Conservation (phyloP, 1,140 invertebrate genomes). For the Eciton burchellii region DNA sequence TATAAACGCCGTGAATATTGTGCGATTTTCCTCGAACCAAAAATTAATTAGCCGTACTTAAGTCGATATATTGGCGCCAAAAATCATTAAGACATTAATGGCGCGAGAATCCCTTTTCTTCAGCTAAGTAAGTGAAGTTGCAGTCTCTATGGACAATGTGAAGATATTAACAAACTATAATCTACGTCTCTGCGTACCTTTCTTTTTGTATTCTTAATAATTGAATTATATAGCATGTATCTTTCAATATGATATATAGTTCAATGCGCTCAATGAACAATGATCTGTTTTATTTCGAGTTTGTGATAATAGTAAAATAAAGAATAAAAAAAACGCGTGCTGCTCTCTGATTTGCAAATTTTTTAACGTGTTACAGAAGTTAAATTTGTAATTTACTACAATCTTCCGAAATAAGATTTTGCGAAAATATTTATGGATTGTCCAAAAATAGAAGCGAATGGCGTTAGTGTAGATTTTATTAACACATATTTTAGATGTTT, state of each 20-base stretch:
- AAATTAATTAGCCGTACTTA: slow-evolving; percentile 26
- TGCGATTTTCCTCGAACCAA: slow-evolving; percentile 38
- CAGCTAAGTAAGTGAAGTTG: slow-evolving; percentile 8
- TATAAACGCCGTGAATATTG: slow-evolving; percentile 14
- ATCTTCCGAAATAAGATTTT: too few species aligned
- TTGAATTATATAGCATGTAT: too few species aligned
- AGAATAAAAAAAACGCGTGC: background rate
- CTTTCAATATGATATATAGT: too few species aligned
- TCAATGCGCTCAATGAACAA: background rate
- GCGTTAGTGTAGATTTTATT: too few species aligned
- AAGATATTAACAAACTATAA: background rate
- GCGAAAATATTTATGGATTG: too few species aligned
- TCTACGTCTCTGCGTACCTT: background rate
- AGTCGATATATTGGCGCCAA: background rate
- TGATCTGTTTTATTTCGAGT: slow-evolving; percentile 28
- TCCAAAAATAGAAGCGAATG: too few species aligned
- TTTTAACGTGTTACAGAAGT: too few species aligned
- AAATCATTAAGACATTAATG: slow-evolving; percentile 22
- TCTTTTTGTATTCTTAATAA: background rate
- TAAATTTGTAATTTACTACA: too few species aligned
- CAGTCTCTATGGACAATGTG: background rate
- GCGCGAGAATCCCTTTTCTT: background rate
- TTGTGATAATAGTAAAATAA: slow-evolving; percentile 50
- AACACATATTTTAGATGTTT: too few species aligned
- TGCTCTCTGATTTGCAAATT: slow-evolving; percentile 1